Evolutionary conservation across 2,113 vertebrate species (phyloP).

Genomic region (Patagioenas fasciata): DNA sequence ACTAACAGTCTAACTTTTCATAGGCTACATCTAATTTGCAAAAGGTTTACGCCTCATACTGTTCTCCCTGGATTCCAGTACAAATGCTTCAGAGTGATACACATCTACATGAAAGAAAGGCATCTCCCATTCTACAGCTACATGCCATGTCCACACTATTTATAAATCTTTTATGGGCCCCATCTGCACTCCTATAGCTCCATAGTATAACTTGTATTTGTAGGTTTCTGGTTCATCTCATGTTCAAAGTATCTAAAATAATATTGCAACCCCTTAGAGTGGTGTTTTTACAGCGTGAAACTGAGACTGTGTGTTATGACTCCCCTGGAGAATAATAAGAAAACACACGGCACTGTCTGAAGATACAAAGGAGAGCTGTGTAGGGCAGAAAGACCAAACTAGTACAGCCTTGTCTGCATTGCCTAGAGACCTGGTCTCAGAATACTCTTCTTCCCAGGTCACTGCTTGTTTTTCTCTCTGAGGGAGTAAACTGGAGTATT

Average conservation of each 20-base stretch:
- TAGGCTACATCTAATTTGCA: not conserved
- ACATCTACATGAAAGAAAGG: not conserved
- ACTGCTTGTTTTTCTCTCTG: not conserved
- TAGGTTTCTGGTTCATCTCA: not conserved
- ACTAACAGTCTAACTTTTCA: not conserved
- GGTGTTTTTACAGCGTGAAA: fast-evolving
- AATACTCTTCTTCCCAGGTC: not conserved
- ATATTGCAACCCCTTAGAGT: fast-evolving
- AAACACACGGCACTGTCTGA: not conserved
- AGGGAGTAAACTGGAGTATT: not conserved
- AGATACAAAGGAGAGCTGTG: not conserved
- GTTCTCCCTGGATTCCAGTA: not conserved
- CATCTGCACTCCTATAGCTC: fast-evolving
- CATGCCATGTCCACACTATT: fast-evolving
- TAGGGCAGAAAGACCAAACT: not conserved
- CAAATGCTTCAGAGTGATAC: not conserved
- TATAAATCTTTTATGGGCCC: not conserved
- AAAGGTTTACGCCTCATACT: not conserved
- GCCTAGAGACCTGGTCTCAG: not conserved
- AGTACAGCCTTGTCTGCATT: not conserved
- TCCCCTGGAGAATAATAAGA: not conserved
- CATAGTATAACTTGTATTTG: fast-evolving
- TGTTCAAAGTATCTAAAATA: not conserved
- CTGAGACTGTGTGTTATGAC: not conserved
- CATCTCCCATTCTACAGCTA: fast-evolving